Base-by-base conservation (phyloP, 2,797 vertebrate genomes). In the Poliocrania exsul region DNA sequence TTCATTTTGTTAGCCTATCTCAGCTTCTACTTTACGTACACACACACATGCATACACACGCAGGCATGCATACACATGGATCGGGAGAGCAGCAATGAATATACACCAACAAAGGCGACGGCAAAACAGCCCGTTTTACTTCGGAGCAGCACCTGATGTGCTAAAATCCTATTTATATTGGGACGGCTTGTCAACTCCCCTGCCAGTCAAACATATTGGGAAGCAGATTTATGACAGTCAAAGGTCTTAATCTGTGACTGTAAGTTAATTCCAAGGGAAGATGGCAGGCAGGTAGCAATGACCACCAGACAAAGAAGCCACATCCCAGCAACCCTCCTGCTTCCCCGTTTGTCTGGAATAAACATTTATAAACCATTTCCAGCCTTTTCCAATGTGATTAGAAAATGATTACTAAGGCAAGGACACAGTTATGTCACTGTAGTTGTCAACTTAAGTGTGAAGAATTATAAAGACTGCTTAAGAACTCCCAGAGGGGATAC, bases 191-290 rank as follows among this genome's bases (percentile, higher is more conserved):
- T 85, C 96, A 97, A 97, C 97, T 97, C 96, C 95, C 97, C 97
- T 96, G 97, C 96, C 97, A 97, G 97, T 97, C 96, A 93, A 97
- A 98, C 98, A 96, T 98, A 98, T 97, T 97, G 98, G 98, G 98
- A 98, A 98, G 98, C 98, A 99, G 99, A 98, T 98, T 99, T 99
- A 98, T 98, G 98, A 98, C 98, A 98, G 97, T 92, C 98, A 92
- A 95, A 98, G 96, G 97, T 98, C 98, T 98, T 99, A 99, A 99
- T 99, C 99, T 98, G 96, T 94, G 97, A 98, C 97, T 97, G 97
- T 96, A 97, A 97, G 96, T 97, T 98, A 99, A 99, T 99, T 99
- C 98, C 98, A 96, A 81, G 97, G 85, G 97, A 98, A 98, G 97
- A 97, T 96, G 97, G 97, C 94, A 98, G 97, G 97, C 97, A 97